Conservation (phyloP, 2,797 vertebrate species). For the Takifugu ocellatus region DNA sequence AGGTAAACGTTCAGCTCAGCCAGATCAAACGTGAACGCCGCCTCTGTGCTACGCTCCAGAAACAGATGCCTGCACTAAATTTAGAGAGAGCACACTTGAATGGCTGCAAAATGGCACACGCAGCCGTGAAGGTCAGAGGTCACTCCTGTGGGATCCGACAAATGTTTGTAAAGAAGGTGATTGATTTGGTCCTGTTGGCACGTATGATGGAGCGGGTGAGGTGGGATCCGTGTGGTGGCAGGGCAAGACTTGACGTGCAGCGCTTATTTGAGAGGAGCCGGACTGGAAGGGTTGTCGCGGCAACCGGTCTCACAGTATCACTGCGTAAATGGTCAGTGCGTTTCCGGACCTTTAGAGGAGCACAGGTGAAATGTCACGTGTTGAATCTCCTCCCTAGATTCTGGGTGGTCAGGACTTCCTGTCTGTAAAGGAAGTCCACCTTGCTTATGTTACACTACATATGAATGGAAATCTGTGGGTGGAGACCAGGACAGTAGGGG, state of each 20-base stretch:
- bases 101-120: not conserved
- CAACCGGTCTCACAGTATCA: conserved; percentile 32
- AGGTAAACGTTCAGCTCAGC: no score
- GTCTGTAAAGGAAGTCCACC: conserved; percentile 22
- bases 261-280: conserved; percentile 8
- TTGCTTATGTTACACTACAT: not conserved
- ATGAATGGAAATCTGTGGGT: conserved; percentile 8
- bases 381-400: not conserved
- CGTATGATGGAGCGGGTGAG: conserved; percentile 13
- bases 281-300: conserved; percentile 13
- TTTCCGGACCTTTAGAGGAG: not conserved
- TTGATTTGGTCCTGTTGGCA: not conserved
- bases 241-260: conserved; percentile 59
- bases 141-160: conserved; percentile 1
- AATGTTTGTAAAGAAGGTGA: not conserved
- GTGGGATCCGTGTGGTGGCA: conserved; percentile 7
- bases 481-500: conserved; percentile 6
- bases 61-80: not conserved
- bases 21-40: not conserved
- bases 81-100: not conserved
- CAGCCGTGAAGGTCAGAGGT: conserved; percentile 6
- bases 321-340: conserved; percentile 3
- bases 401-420: no score
- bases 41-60: not conserved
- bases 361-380: not conserved